Percentiles rank a stretch among this genome's conserved stretches.
phyloP scores from a whole-genome alignment of 2,797 vertebrate species.

The Schizopygopsis malacanthus region DNA sequence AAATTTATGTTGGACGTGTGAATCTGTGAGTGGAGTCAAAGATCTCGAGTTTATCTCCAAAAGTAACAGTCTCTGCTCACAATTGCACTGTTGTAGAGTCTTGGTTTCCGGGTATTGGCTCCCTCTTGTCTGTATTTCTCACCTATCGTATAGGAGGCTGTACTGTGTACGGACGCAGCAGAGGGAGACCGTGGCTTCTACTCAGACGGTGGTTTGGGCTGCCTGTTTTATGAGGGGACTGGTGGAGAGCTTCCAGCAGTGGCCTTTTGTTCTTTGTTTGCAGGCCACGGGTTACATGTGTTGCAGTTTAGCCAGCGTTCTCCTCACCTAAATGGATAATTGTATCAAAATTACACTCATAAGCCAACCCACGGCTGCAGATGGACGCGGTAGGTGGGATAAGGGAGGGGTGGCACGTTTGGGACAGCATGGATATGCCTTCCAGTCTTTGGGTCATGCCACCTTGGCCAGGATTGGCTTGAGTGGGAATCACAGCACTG shows the following conservation, averaged over 20 bases:
- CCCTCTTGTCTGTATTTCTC: conserved; percentile 22
- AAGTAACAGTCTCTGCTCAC: background rate
- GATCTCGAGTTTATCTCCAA: background rate
- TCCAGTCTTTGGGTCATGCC: conserved; percentile 38
- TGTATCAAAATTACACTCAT: conserved; percentile 63
- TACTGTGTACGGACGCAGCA: conserved; percentile 37
- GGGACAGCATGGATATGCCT: conserved; percentile 44
- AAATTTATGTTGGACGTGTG: conserved; percentile 16
- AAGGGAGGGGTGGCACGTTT: background rate
- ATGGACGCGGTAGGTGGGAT: conserved; percentile 38
- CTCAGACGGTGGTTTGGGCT: conserved; percentile 55
- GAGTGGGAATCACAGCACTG: conserved; percentile 41
- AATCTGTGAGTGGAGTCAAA: background rate
- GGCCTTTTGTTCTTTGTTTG: conserved; percentile 66
- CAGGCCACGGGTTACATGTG: conserved; percentile 58
- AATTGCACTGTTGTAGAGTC: background rate
- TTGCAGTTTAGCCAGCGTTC: conserved; percentile 63
- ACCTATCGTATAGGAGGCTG: conserved; percentile 26
- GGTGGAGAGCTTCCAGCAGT: conserved; percentile 59
- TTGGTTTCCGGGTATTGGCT: background rate
- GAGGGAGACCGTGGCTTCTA: conserved; percentile 56
- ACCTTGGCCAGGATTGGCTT: background rate
- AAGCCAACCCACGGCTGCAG: conserved; percentile 35
- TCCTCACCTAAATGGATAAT: conserved; percentile 67
- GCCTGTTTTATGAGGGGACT: conserved; percentile 56